phyloP scores from a whole-genome alignment of 2,797 vertebrate genomes.

The Myotis myotis region DNA sequence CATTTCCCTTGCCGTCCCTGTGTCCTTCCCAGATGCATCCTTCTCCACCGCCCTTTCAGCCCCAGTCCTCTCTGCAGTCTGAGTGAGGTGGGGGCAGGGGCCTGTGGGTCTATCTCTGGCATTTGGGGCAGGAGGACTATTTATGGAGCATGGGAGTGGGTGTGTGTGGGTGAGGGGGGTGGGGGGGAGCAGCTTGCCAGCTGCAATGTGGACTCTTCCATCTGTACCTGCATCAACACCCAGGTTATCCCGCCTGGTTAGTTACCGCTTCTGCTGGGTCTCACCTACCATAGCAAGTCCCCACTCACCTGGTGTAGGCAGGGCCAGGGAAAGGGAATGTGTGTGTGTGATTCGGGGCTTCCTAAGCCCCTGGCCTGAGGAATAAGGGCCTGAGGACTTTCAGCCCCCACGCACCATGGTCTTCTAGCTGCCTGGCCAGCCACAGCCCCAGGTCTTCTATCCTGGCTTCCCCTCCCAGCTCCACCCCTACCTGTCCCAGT shows the following conservation, averaged over 20 bases:
- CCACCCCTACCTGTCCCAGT: background rate
- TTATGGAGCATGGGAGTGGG: background rate
- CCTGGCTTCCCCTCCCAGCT: background rate
- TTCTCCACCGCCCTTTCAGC: background rate
- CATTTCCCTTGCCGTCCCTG: background rate
- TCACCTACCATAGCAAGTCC: background rate
- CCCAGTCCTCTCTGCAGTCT: background rate
- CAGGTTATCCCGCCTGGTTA: too few relatives aligned
- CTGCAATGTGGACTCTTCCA: fast-evolving
- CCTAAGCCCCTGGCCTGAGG: background rate
- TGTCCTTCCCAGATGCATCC: background rate
- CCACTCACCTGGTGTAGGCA: background rate
- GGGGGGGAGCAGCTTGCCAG: background rate
- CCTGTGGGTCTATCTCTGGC: background rate
- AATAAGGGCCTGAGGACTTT: background rate
- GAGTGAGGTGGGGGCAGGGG: background rate
- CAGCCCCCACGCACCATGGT: background rate
- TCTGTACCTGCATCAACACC: background rate
- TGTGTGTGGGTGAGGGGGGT: too few relatives aligned
- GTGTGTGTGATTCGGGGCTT: background rate
- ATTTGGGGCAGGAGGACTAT: background rate
- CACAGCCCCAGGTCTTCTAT: background rate
- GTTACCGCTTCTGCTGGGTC: background rate
- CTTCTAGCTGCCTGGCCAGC: background rate
- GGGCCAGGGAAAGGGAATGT: background rate